Conservation (phyloP, 2,888 invertebrate species). For the Nudaria mundana region DNA sequence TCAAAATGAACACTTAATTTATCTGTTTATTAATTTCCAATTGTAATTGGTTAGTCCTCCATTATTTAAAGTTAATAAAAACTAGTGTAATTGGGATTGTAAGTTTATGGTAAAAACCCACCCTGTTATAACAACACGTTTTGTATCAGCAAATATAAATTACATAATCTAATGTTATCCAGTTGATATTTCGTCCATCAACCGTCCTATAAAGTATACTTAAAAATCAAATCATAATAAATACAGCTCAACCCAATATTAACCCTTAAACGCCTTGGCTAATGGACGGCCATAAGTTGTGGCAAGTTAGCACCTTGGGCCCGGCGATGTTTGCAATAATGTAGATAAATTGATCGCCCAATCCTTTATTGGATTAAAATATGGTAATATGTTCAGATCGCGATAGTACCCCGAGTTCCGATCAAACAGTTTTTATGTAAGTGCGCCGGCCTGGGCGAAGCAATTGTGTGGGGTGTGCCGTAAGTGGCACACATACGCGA, state of each 20-base stretch:
- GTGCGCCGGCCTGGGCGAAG: constrained; percentile 69
- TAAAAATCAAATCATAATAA: constrained; percentile 21
- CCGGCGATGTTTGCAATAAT: constrained; percentile 58
- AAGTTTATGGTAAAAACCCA: no score
- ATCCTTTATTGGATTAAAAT: constrained; percentile 69
- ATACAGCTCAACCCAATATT: constrained; percentile 26
- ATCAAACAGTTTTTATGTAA: constrained; percentile 76
- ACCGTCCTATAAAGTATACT: constrained; percentile 4
- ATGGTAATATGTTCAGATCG: constrained; percentile 69
- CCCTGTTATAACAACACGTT: neutral
- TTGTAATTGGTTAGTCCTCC: neutral
- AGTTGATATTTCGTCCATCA: constrained; percentile 6
- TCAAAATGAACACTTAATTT: neutral
- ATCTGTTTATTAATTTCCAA: neutral
- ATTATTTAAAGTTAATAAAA: no score
- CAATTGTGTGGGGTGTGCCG: constrained; percentile 44
- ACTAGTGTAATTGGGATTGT: no score
- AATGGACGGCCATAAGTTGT: constrained; percentile 54
- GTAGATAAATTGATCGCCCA: constrained; percentile 65
- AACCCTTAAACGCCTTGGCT: constrained; percentile 32
- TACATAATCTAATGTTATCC: neutral
- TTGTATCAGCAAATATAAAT: neutral
- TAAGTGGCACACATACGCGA: neutral
- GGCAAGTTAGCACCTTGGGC: constrained; percentile 38
- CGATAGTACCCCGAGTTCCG: constrained; percentile 69